Percentiles rank a stretch among this genome's conserved stretches.
Evolutionary conservation across 2,888 invertebrate genomes (phyloP).

Genomic region (Leptinotarsa peninsularis): DNA sequence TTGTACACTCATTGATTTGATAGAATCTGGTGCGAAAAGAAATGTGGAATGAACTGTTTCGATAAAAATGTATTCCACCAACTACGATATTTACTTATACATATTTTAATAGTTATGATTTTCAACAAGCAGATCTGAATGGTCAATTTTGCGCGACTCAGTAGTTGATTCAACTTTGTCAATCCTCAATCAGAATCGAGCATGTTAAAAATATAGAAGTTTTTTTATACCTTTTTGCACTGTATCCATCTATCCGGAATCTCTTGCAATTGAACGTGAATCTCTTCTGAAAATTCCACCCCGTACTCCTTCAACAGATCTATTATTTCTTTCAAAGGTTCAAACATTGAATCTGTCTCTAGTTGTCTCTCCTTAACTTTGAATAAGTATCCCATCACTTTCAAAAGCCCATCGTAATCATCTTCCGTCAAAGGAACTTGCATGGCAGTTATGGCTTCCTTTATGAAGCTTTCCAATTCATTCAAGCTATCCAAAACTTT

Average conservation of each 20-base stretch:
- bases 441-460: slow-evolving; percentile 79
- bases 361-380: slow-evolving; percentile 82
- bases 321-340: slow-evolving; percentile 87
- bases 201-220: neutral
- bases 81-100: no score
- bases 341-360: slow-evolving; percentile 89
- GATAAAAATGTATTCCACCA: no score
- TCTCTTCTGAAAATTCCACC: slow-evolving; percentile 87
- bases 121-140: no score
- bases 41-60: no score
- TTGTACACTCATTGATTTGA: no score
- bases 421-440: slow-evolving; percentile 80
- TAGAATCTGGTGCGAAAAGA: no score
- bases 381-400: slow-evolving; percentile 85
- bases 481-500: slow-evolving; percentile 82
- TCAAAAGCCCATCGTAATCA: slow-evolving; percentile 86
- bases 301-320: slow-evolving; percentile 86
- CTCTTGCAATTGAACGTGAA: slow-evolving; percentile 80
- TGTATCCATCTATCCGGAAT: slow-evolving; percentile 90
- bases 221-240: slow-evolving; percentile 75
- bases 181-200: no score
- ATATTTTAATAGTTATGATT: no score
- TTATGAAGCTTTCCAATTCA: slow-evolving; percentile 83
- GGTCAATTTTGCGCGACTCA: no score
- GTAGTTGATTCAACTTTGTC: no score